A percentile compares a stretch with the other conserved stretches of the same genome.
These are phyloP conservation scores for Gavia stellata DNA, from an alignment of 2,113 vertebrate genomes.

Conservation along the genomic window DNA sequence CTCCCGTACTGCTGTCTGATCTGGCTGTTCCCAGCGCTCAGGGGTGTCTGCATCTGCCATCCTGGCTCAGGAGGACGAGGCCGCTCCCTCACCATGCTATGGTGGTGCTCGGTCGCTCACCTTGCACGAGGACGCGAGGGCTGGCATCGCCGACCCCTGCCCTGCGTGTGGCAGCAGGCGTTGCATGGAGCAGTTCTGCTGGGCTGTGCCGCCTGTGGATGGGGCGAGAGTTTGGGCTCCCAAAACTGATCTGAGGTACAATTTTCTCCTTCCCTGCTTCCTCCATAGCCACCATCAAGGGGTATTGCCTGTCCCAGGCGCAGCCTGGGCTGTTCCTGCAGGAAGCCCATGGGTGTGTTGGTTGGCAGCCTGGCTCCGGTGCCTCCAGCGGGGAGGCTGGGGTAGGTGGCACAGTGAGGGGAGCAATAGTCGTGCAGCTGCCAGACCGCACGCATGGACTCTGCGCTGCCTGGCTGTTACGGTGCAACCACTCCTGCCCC, in stretches of 20 bases:
- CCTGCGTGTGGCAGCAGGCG: rapidly evolving
- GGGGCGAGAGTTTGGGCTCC: neutral
- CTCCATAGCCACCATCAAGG: rapidly evolving
- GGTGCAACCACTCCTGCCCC: neutral
- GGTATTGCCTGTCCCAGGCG: neutral
- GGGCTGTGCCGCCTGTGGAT: neutral
- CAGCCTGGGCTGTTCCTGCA: neutral
- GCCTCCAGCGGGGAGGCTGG: too few species aligned
- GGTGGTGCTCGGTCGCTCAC: neutral
- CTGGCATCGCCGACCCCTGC: neutral
- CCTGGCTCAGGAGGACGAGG: neutral
- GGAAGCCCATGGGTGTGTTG: neutral
- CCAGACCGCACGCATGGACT: neutral
- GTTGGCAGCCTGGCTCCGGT: neutral
- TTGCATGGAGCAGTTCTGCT: neutral
- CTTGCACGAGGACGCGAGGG: neutral
- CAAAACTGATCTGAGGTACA: neutral
- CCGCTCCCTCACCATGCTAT: neutral
- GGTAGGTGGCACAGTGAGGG: neutral
- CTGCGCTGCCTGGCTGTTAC: neutral
- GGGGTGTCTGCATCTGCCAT: neutral
- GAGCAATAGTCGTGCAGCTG: rapidly evolving
- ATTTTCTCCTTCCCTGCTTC: neutral
- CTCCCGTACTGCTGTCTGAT: neutral
- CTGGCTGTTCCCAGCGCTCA: neutral